Evolutionary conservation across 2,888 invertebrate species (phyloP).

Genomic region (Caenorhabditis uteleia): DNA sequence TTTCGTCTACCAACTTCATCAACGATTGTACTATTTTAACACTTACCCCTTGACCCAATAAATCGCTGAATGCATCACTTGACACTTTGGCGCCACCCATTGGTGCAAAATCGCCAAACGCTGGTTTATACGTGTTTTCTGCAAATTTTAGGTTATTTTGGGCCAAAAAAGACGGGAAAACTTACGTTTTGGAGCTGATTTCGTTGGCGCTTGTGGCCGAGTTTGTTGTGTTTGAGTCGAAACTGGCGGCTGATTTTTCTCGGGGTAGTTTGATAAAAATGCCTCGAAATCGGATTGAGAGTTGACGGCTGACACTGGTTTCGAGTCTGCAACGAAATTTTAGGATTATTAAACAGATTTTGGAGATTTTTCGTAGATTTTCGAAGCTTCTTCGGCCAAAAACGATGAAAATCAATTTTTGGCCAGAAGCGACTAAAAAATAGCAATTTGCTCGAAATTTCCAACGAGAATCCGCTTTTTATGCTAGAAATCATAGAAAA

Average conservation of each 20-base stretch:
- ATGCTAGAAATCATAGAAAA: too few species aligned
- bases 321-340: conserved; percentile 19
- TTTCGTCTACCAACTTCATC: too few species aligned
- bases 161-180: too few species aligned
- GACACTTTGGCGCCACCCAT: conserved; percentile 15
- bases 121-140: conserved; percentile 40
- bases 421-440: too few species aligned
- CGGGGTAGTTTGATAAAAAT: conserved; percentile 34
- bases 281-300: conserved; percentile 42
- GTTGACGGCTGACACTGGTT: conserved; percentile 36
- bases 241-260: conserved; percentile 13
- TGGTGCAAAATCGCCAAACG: conserved; percentile 17
- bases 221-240: not conserved
- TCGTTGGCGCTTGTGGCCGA: not conserved
- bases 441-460: too few species aligned
- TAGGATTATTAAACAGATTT: too few species aligned
- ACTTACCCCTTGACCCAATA: conserved; percentile 32
- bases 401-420: too few species aligned
- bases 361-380: too few species aligned
- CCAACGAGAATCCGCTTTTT: too few species aligned
- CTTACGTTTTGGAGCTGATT: not conserved
- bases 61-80: conserved; percentile 33
- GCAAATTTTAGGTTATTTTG: conserved; percentile 8
- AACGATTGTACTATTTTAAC: too few species aligned
- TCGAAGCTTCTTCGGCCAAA: too few species aligned